These are phyloP conservation scores for Nothoprocta perdicaria DNA, from an alignment of 2,113 vertebrate species.

Conservation along the genomic window DNA sequence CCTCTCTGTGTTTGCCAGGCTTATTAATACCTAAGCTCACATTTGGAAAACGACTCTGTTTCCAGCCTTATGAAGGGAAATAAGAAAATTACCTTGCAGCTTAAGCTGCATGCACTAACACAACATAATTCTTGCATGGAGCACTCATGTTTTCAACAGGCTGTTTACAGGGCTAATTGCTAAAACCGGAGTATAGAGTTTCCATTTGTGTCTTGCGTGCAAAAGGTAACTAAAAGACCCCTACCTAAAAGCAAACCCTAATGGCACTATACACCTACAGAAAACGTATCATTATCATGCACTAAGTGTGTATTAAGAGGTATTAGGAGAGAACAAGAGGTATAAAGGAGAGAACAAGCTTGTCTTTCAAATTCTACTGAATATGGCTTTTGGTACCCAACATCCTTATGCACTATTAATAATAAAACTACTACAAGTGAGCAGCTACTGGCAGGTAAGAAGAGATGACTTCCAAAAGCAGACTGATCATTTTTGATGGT, in stretches of 20 bases:
- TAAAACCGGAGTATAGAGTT: background rate
- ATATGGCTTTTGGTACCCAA: background rate
- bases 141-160: rapidly evolving
- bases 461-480: background rate
- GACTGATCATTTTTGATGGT: background rate
- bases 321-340: background rate
- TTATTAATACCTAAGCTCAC: background rate
- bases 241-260: background rate
- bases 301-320: rapidly evolving
- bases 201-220: background rate
- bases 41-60: background rate
- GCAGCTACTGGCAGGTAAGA: background rate
- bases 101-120: background rate
- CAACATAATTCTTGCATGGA: rapidly evolving
- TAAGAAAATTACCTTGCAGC: background rate
- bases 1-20: rapidly evolving
- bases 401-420: rapidly evolving
- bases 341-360: background rate
- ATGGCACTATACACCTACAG: background rate
- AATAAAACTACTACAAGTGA: background rate
- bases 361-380: background rate
- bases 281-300: rapidly evolving
- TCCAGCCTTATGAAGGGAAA: background rate
- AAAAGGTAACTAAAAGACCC: too few species aligned
- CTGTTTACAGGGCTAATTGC: background rate